Percentiles rank a stretch among this genome's conserved stretches.
Evolutionary conservation across 2,888 invertebrate species (phyloP).

Genomic region (Odontothrips loti): DNA sequence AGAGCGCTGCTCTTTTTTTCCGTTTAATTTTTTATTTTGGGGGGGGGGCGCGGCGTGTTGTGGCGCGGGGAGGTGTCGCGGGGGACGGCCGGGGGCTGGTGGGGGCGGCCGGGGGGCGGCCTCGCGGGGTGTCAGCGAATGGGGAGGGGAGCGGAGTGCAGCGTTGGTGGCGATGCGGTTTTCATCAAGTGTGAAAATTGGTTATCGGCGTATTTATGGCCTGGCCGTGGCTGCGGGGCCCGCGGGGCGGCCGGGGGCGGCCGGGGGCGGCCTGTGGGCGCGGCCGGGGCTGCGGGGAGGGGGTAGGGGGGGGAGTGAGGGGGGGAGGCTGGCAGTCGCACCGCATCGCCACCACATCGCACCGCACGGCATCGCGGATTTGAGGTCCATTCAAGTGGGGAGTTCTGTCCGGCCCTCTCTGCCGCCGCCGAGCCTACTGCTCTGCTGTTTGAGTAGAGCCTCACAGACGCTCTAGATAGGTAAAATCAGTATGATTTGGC

Average conservation of each 20-base stretch:
- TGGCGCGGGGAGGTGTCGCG: neutral
- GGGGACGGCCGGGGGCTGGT: neutral
- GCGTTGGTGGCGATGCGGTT: constrained; percentile 23
- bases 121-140: neutral
- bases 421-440: too few relatives aligned
- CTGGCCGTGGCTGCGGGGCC: neutral
- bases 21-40: neutral
- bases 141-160: neutral
- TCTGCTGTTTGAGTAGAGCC: too few relatives aligned
- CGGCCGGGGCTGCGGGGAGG: neutral
- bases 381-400: neutral
- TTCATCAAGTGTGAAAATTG: constrained; percentile 26
- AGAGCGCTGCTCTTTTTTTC: neutral
- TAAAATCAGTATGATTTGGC: too few relatives aligned
- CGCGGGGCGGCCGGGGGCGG: neutral
- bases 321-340: neutral
- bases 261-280: neutral
- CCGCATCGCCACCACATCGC: neutral
- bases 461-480: too few relatives aligned
- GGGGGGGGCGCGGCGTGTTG: neutral
- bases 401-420: neutral
- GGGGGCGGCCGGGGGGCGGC: neutral
- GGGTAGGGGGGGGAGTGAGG: too few relatives aligned
- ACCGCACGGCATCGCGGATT: neutral
- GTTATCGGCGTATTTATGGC: constrained; percentile 24